A percentile compares a stretch with the other conserved stretches of the same genome.
phyloP scores from a whole-genome alignment of 2,113 vertebrate species.

The Pseudopipra pipra region DNA sequence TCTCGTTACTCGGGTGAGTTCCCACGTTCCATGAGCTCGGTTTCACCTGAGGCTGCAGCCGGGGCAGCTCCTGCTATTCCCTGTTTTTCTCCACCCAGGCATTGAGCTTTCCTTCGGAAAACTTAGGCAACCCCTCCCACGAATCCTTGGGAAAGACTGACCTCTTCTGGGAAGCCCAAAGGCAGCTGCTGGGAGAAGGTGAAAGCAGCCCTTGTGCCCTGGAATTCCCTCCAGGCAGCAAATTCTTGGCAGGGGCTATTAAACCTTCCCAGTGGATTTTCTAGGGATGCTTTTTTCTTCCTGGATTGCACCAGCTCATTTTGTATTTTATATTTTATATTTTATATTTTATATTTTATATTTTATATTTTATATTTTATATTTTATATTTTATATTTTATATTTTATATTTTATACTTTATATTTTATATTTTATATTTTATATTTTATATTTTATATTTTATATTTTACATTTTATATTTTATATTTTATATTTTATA shows the following conservation, averaged over 20 bases:
- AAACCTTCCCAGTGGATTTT: neutral
- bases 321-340: neutral
- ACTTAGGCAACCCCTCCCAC: neutral
- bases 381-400: no score
- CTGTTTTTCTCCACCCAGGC: neutral
- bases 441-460: neutral
- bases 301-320: neutral
- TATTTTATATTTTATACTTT: no score
- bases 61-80: neutral
- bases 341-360: no score
- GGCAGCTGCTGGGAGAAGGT: neutral
- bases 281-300: neutral
- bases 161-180: slow-evolving; percentile 33
- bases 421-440: neutral
- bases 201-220: neutral
- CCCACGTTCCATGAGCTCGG: neutral
- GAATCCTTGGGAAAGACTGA: slow-evolving; percentile 48
- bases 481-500: neutral
- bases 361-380: no score
- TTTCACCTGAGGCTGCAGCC: neutral
- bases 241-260: neutral
- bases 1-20: neutral
- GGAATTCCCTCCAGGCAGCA: neutral
- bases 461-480: neutral
- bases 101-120: neutral